phyloP scores from a whole-genome alignment of 2,113 vertebrate genomes.

The Galemys pyrenaicus region DNA sequence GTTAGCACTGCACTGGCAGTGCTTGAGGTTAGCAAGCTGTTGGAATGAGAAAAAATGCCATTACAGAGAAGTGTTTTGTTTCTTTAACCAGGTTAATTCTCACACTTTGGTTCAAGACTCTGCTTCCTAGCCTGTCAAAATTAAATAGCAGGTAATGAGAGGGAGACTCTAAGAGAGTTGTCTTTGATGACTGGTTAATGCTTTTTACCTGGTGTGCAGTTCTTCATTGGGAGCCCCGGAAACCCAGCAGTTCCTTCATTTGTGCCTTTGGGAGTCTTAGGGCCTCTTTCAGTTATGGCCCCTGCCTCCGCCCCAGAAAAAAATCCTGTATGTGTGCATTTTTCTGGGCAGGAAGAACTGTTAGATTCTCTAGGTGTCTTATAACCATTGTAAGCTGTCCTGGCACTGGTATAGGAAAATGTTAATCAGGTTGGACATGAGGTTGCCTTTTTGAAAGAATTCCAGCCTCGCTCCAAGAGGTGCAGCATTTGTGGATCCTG shows the following conservation, averaged over 20 bases:
- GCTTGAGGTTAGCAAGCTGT: neutral
- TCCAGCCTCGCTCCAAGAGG: neutral
- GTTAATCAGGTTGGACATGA: too few relatives aligned
- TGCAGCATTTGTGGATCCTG: neutral
- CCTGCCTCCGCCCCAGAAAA: neutral
- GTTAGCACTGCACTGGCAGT: too few relatives aligned
- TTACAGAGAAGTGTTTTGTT: neutral
- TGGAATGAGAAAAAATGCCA: neutral
- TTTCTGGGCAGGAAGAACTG: neutral
- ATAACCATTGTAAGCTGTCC: neutral
- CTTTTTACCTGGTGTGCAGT: neutral
- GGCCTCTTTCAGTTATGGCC: neutral
- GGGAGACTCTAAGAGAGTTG: neutral
- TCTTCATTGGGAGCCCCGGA: neutral
- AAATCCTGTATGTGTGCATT: neutral
- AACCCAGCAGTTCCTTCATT: neutral
- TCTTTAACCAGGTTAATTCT: neutral
- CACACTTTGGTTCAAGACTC: neutral
- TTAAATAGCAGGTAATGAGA: neutral
- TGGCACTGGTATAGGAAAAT: neutral
- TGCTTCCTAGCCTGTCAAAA: neutral
- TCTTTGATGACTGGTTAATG: neutral
- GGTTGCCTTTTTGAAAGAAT: neutral
- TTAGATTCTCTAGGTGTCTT: neutral
- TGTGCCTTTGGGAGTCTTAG: neutral